Base-by-base conservation (phyloP, 30 jellyfish, hydroid and myxozoan species). In the Mastigias papua region DNA sequence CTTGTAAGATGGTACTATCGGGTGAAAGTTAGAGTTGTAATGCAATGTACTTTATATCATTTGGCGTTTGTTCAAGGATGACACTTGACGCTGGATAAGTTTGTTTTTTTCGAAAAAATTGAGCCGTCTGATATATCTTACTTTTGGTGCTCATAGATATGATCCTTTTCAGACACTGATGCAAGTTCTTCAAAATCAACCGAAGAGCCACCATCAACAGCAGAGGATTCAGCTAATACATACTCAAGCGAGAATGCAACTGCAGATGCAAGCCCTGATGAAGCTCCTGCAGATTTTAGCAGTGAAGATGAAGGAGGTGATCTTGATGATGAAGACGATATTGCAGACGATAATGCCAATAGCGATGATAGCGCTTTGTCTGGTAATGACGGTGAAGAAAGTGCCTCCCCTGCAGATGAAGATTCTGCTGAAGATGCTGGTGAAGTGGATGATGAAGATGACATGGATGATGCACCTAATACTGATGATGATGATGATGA, bases 241-340 rank as follows among this genome's bases (percentile, higher is more conserved):
- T 3, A 25, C 8, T 73, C 75, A 1, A 68, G 35, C n/a, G 64
- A 22, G 22, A 73, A 28, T 19, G 33, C 76, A 8, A 37, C 88
- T 9, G 77, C 22, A 77, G 32, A 60, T 33, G 48, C 62, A 27
- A 68, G 34, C 57, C 22, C 76, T 15, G 78, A 60, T 61, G 88
- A 51, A 15, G 70, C 50, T 13, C 20, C 27, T 28, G 69, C 29
- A 26, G 75, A 21, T 34, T 22, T 33, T 20, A 64, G 28, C 17
- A 80, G 26, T 33, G 90, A 25, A 8, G 80, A 62, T 17, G 90
- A 80, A 29, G 90, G 58, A 27, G 90, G 68, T 37, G 81, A 33
- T 64, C 81, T 54, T 63, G 90, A 23, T 80, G 82, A 66, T 1
- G 82, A 35, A 8, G 90, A 65, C 6, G 82, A 80, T 10, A 51